Percentiles rank a stretch among this genome's conserved stretches.
Conservation (phyloP, 2,888 invertebrate genomes). For the Lomographa bimaculata region DNA sequence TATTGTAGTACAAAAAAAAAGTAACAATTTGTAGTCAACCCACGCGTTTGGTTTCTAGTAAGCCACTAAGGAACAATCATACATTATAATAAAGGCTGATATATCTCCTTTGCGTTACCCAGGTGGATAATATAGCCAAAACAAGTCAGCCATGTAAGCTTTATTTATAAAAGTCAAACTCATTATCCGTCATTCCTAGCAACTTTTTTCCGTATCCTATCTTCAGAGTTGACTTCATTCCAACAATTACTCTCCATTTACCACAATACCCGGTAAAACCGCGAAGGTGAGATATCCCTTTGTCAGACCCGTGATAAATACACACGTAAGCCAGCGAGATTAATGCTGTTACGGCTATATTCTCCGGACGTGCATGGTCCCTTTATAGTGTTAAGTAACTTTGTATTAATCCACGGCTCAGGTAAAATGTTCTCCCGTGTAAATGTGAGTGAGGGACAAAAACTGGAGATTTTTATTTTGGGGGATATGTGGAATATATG, state of each 20-base stretch:
- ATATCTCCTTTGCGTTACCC: no score
- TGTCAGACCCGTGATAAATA: slow-evolving; percentile 51
- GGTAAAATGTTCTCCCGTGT: slow-evolving; percentile 18
- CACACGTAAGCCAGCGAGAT: slow-evolving; percentile 44
- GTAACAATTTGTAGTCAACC: no score
- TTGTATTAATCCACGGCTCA: slow-evolving; percentile 25
- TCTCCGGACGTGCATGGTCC: slow-evolving; percentile 25
- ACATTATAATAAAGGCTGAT: no score
- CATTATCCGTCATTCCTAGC: no score
- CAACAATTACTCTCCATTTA: slow-evolving; percentile 54
- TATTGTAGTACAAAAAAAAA: no score
- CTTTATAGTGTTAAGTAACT: slow-evolving; percentile 25
- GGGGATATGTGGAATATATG: neutral
- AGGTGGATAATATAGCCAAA: no score
- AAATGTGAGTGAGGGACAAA: slow-evolving; percentile 17
- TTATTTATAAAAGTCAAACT: no score
- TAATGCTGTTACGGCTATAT: slow-evolving; percentile 36
- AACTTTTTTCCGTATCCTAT: slow-evolving; percentile 25
- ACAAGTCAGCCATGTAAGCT: no score
- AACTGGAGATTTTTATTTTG: slow-evolving; percentile 14
- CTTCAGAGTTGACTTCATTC: slow-evolving; percentile 41
- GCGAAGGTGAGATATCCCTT: slow-evolving; percentile 45
- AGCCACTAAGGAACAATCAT: no score
- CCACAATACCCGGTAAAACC: slow-evolving; percentile 43
- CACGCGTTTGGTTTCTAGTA: no score